Conservation (phyloP, 2,113 vertebrate genomes). For the Amphiprion ocellaris region DNA sequence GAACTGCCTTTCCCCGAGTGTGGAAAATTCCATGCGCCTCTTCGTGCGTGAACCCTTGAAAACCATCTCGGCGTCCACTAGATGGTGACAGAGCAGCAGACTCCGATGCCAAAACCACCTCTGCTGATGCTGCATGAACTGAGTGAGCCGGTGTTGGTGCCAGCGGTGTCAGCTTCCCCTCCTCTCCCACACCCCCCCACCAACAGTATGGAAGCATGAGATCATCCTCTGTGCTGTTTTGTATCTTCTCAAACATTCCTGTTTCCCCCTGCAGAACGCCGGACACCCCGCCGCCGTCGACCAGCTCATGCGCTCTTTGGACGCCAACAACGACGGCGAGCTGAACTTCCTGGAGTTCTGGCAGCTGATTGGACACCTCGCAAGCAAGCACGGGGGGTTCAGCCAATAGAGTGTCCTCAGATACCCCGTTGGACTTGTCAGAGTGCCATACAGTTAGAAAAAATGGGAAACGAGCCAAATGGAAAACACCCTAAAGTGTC, state of each 20-base stretch:
- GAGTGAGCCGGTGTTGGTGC: slow-evolving; percentile 4
- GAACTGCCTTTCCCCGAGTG: slow-evolving; percentile 29
- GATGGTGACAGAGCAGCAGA: slow-evolving; percentile 54
- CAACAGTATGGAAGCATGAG: background rate
- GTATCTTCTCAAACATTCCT: slow-evolving; percentile 7
- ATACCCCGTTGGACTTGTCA: slow-evolving; percentile 21
- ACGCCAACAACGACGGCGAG: slow-evolving; percentile 79
- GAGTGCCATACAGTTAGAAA: background rate
- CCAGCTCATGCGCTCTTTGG: slow-evolving; percentile 77
- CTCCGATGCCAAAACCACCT: slow-evolving; percentile 45
- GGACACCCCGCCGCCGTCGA: slow-evolving; percentile 65
- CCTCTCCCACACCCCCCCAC: background rate
- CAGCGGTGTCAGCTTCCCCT: slow-evolving; percentile 31
- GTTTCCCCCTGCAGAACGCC: slow-evolving; percentile 67
- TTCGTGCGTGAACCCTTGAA: background rate
- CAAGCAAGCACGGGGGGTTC: slow-evolving; percentile 69
- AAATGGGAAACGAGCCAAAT: slow-evolving; percentile 42
- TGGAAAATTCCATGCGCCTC: slow-evolving; percentile 71
- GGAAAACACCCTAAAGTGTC: slow-evolving; percentile 43
- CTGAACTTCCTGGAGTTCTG: slow-evolving; percentile 82
- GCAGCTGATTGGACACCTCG: slow-evolving; percentile 81
- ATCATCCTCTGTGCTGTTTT: background rate
- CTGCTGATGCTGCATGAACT: slow-evolving; percentile 53
- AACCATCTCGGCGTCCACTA: slow-evolving; percentile 33
- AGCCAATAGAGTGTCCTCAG: slow-evolving; percentile 64